These are phyloP conservation scores for Megalops atlanticus DNA, from an alignment of 2,113 vertebrate genomes.

Conservation along the genomic window DNA sequence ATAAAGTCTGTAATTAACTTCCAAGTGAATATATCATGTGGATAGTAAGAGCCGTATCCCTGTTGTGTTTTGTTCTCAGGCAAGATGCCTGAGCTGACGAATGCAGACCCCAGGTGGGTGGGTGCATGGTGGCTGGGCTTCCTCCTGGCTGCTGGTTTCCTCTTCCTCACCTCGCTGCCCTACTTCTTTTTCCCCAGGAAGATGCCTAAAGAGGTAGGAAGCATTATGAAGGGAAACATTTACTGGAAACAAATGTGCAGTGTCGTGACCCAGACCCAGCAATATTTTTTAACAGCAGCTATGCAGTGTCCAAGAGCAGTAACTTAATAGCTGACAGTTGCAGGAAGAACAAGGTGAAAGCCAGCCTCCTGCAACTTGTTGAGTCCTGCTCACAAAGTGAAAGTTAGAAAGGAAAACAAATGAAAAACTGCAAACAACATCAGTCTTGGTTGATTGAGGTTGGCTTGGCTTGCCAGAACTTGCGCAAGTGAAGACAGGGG, in stretches of 20 bases:
- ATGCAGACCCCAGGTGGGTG: constrained; percentile 85
- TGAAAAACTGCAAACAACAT: no score
- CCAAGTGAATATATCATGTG: background rate
- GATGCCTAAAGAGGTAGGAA: constrained; percentile 78
- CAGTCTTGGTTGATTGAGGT: no score
- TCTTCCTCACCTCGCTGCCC: constrained; percentile 78
- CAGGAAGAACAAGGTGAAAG: background rate
- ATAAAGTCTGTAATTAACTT: background rate
- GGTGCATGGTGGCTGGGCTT: constrained; percentile 98
- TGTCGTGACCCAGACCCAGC: no score
- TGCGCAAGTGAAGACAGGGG: constrained; percentile 17
- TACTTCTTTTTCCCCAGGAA: constrained; percentile 90
- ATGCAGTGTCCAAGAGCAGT: background rate
- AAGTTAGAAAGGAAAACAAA: constrained; percentile 12
- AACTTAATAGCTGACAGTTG: no score
- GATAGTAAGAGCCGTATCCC: background rate
- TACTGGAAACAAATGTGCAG: no score
- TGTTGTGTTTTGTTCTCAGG: constrained; percentile 60
- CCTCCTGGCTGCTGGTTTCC: constrained; percentile 76
- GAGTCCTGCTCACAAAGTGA: background rate
- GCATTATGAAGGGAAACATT: background rate
- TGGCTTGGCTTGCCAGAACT: constrained; percentile 9
- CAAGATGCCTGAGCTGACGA: constrained; percentile 59
- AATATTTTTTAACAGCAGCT: no score
- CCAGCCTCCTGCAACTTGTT: background rate